phyloP scores from a whole-genome alignment of 92 coral and sea anemone species.

The Epizoanthus stellaris region DNA sequence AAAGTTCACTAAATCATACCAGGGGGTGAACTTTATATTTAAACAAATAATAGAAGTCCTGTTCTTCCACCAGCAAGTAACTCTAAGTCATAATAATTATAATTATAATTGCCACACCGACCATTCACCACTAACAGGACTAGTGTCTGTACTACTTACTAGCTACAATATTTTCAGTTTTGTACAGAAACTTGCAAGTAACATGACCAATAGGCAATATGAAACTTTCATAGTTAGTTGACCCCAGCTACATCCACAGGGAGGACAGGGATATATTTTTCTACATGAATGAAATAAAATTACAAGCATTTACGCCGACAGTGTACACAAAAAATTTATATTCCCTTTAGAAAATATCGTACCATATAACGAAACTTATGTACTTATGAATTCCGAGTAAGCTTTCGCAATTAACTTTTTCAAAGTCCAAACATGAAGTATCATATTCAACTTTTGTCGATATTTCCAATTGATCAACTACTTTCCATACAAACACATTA shows the following conservation, averaged over 20 bases:
- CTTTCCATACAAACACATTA: neutral
- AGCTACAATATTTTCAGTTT: neutral
- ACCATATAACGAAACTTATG: neutral
- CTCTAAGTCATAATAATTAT: slow-evolving; percentile 1
- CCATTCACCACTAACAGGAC: neutral
- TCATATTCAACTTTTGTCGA: neutral
- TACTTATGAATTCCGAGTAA: slow-evolving; percentile 1
- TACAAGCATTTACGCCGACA: neutral
- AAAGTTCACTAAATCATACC: neutral
- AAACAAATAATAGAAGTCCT: neutral
- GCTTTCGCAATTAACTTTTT: neutral
- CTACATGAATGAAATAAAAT: neutral
- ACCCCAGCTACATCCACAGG: no score
- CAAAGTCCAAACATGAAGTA: neutral
- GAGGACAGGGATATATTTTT: slow-evolving; percentile 3
- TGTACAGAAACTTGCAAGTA: no score
- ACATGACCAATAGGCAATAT: no score
- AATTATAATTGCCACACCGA: neutral
- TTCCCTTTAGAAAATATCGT: neutral
- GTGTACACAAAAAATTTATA: neutral
- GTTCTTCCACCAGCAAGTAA: neutral
- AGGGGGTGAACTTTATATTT: slow-evolving; percentile 17
- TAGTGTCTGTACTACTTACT: neutral
- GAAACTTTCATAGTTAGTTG: neutral
- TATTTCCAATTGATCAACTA: neutral